Evolutionary conservation across 2,797 vertebrate genomes (phyloP).

Genomic region (Sebastes hopkinsi): DNA sequence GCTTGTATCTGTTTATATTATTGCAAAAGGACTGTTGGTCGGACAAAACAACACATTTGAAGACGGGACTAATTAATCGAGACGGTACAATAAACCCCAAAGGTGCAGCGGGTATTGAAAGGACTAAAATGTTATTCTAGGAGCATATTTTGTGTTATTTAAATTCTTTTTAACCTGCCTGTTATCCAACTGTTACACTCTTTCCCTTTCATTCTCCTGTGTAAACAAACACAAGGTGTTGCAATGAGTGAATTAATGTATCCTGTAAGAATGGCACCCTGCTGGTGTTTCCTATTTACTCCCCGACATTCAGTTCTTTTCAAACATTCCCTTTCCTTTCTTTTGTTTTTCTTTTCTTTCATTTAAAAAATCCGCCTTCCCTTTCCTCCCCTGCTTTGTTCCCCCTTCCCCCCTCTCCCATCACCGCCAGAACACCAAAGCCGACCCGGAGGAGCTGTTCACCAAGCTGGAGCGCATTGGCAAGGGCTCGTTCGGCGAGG

Average conservation of each 20-base stretch:
- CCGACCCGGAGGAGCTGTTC: constrained; percentile 96
- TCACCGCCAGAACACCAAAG: constrained; percentile 84
- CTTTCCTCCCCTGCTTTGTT: constrained; percentile 31
- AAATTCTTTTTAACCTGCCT: constrained; percentile 23
- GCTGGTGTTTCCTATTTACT: constrained; percentile 59
- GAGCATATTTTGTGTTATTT: not conserved
- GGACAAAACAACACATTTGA: not conserved
- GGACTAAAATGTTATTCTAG: not conserved
- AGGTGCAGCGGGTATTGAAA: not conserved
- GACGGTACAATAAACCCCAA: not conserved
- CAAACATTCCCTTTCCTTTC: constrained; percentile 16
- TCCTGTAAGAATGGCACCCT: constrained; percentile 57
- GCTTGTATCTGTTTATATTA: not conserved
- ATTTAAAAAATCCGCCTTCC: constrained; percentile 1
- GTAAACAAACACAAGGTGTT: constrained; percentile 43
- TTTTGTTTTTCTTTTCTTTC: not conserved
- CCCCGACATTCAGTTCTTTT: constrained; percentile 52
- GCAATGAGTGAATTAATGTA: constrained; percentile 48
- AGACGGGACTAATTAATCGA: not conserved
- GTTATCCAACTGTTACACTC: constrained; percentile 32
- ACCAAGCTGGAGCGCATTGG: constrained; percentile 98
- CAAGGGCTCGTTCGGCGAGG: constrained; percentile 98
- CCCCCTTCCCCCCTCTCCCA: not conserved
- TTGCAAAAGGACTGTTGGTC: not conserved
- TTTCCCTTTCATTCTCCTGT: constrained; percentile 35